Conservation (phyloP, 2,113 vertebrate genomes). For the Thalassoma bifasciatum region DNA sequence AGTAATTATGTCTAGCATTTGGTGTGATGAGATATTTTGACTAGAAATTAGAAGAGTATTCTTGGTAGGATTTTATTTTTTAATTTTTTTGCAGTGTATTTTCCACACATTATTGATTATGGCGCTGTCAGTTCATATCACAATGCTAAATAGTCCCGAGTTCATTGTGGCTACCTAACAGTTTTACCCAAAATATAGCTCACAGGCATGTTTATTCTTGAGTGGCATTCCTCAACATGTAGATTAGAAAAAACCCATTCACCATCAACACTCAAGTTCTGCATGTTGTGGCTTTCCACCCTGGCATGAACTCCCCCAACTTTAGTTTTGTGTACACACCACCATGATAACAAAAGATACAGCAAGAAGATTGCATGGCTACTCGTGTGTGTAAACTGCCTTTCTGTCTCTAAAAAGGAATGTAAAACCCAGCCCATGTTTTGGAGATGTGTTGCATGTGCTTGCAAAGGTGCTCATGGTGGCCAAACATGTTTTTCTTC, state of each 20-base stretch:
- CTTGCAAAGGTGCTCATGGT: slow-evolving; percentile 1
- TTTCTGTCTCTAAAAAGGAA: slow-evolving; percentile 16
- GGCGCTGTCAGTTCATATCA: too few relatives aligned
- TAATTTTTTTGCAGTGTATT: too few relatives aligned
- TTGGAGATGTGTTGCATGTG: slow-evolving; percentile 40
- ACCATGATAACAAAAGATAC: not conserved
- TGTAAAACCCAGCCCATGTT: slow-evolving; percentile 28
- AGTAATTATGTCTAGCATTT: too few relatives aligned
- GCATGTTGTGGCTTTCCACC: slow-evolving; percentile 1
- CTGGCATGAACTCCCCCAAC: not conserved
- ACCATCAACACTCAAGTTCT: not conserved
- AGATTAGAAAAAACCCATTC: not conserved
- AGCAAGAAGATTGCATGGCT: not conserved
- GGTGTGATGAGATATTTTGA: too few relatives aligned
- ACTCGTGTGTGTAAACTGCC: not conserved
- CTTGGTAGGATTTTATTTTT: too few relatives aligned
- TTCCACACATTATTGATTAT: too few relatives aligned
- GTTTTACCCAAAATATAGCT: not conserved
- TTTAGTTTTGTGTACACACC: not conserved
- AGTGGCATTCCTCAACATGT: not conserved
- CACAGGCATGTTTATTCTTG: not conserved
- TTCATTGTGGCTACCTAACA: too few relatives aligned
- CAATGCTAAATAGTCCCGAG: too few relatives aligned
- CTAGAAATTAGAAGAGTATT: too few relatives aligned
- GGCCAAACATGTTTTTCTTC: slow-evolving; percentile 46